Evolutionary conservation across 2,113 vertebrate genomes (phyloP), one percentile per base, ranked within the genome.

Genomic region (Balaeniceps rex): DNA sequence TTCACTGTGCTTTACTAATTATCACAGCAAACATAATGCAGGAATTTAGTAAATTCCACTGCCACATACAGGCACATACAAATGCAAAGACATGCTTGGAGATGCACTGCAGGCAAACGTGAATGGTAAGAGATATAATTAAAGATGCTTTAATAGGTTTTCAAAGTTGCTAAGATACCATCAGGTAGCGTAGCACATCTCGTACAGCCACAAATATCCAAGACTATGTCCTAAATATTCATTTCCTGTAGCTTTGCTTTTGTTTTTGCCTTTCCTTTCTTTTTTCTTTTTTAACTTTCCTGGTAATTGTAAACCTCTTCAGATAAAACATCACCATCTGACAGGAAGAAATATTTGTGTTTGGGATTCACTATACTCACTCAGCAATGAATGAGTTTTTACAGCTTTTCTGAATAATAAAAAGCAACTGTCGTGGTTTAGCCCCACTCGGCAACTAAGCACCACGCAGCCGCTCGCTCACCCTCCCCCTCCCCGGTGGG

Each of bases 131-230:
- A 74, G 54, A 86, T 77, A 94, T 83, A 95, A 97, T 94, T 95
- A 95, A 92, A 93, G 51, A 88, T 36, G 49, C 36, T 82, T 92
- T 95, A 90, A 93, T 80, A 88, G 81, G 46, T 90, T 96, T 82
- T 90, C 93, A 83, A 94, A 97, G 94, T 94, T 97, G 93, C 92
- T 97, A 95, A 97, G 95, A 93, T 93, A 96, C 91, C 14, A 7
- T 44, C 83, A 91, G 79, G 93, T 92, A 91, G n/a, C 0, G 0
- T 10, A 70, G 57, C 54, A 88, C 26, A 83, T 80, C 82, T 80
- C 1, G 19, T 71, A 69, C 77, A 79, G 57, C 33, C 65, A 93
- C 75, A 93, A 85, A 68, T 64, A 90, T 68, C 61, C 75, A 66
- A 60, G n/a, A 52, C 14, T 40, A 34, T 16, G 4, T 52, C 91